These are phyloP conservation scores for Allophyes oxyacanthae DNA, from an alignment of 2,888 invertebrate species.

Conservation along the genomic window DNA sequence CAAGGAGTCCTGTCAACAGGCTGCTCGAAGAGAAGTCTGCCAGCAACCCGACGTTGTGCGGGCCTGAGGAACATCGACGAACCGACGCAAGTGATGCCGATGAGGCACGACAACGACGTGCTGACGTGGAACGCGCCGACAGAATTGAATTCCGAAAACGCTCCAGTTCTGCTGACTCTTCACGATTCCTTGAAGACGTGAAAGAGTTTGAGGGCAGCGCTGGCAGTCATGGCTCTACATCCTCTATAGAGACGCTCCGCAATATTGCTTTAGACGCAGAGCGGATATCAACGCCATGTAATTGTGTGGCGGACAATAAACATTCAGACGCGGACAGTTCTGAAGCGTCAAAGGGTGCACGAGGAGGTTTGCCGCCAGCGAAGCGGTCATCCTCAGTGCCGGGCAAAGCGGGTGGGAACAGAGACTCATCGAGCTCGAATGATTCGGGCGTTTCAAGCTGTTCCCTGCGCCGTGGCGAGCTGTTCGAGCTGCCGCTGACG, in stretches of 20 bases:
- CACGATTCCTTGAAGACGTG: constrained; percentile 90
- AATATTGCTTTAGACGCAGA: constrained; percentile 71
- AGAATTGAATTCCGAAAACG: constrained; percentile 83
- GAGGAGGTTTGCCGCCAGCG: constrained; percentile 55
- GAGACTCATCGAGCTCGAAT: constrained; percentile 94
- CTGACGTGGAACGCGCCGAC: constrained; percentile 52
- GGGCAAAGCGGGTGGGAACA: constrained; percentile 91
- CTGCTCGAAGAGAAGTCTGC: constrained; percentile 90
- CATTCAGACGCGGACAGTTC: constrained; percentile 82
- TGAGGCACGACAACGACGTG: constrained; percentile 38
- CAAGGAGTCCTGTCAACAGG: constrained; percentile 68
- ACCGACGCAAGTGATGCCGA: constrained; percentile 14
- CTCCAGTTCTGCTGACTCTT: constrained; percentile 94
- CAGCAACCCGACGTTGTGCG: constrained; percentile 91
- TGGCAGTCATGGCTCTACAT: constrained; percentile 78
- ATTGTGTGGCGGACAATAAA: constrained; percentile 68
- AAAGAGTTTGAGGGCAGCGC: constrained; percentile 88
- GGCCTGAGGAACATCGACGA: constrained; percentile 62
- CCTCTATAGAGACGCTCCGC: constrained; percentile 85
- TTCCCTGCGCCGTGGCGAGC: constrained; percentile 86
- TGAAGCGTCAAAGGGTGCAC: constrained; percentile 69
- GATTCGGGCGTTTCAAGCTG: constrained; percentile 94
- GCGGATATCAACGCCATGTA: constrained; percentile 77
- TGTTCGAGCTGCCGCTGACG: constrained; percentile 90
- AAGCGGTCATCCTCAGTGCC: constrained; percentile 85